Conservation (phyloP, 2,888 invertebrate species). For the Theretra japonica region DNA sequence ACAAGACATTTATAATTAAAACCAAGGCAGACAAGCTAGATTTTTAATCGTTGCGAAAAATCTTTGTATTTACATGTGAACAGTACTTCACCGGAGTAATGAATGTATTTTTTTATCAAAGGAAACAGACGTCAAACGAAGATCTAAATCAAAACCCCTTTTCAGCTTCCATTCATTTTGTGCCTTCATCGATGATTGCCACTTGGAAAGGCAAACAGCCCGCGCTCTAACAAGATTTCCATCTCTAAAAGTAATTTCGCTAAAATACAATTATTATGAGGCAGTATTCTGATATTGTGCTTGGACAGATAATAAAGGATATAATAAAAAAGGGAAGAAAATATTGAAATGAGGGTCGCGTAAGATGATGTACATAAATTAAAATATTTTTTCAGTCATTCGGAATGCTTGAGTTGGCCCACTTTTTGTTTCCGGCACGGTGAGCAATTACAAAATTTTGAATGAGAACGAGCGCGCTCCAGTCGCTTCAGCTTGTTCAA, state of each 20-base stretch:
- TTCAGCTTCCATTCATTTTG: not conserved
- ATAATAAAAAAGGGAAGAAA: slow-evolving; percentile 17
- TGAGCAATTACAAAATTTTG: slow-evolving; percentile 63
- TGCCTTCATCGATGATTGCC: slow-evolving; percentile 6
- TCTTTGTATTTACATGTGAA: too few relatives aligned
- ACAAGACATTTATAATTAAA: too few relatives aligned
- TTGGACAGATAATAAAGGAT: not conserved
- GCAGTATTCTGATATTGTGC: not conserved
- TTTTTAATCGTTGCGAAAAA: too few relatives aligned
- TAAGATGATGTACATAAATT: slow-evolving; percentile 40
- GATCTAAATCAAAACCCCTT: slow-evolving; percentile 1
- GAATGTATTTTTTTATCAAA: not conserved
- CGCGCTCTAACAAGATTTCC: not conserved
- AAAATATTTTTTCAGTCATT: slow-evolving; percentile 48
- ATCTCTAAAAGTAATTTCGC: not conserved
- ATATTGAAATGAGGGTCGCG: slow-evolving; percentile 41
- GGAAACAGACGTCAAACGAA: not conserved
- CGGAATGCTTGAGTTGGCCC: slow-evolving; percentile 47
- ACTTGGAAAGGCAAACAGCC: slow-evolving; percentile 6
- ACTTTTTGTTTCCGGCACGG: slow-evolving; percentile 55
- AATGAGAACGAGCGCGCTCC: slow-evolving; percentile 47
- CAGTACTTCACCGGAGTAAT: not conserved
- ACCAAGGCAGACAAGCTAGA: too few relatives aligned
- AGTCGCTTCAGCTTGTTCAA: slow-evolving; percentile 51
- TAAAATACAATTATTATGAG: not conserved